These are phyloP conservation scores for Fregata magnificens DNA, from an alignment of 2,113 vertebrate genomes.

Conservation along the genomic window DNA sequence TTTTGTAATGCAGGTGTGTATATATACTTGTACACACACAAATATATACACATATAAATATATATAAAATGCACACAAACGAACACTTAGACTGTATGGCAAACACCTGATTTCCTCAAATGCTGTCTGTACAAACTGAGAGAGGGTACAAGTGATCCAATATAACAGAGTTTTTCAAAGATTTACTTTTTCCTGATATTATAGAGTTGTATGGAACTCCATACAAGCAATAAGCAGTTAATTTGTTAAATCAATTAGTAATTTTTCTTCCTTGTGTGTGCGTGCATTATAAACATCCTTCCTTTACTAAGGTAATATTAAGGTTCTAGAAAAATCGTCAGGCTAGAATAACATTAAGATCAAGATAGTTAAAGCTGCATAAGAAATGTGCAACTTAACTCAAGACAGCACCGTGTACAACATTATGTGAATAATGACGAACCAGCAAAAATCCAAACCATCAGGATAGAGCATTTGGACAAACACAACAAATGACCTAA, in stretches of 20 bases:
- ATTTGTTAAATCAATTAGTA: not conserved
- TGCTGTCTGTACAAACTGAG: not conserved
- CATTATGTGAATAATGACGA: not conserved
- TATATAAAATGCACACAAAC: not conserved
- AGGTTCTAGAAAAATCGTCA: not conserved
- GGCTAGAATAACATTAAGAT: not conserved
- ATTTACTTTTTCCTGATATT: not conserved
- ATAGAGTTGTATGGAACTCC: not conserved
- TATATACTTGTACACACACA: not conserved
- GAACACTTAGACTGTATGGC: not conserved
- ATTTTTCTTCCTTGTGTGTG: not conserved
- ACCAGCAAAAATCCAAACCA: not conserved
- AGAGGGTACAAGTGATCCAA: not conserved
- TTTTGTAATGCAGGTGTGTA: not conserved
- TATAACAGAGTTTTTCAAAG: not conserved
- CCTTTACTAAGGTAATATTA: not conserved
- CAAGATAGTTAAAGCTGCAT: not conserved
- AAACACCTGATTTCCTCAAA: not conserved
- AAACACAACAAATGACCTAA: not conserved
- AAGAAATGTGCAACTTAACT: not conserved
- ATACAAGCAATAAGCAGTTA: not conserved
- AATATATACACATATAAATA: not conserved
- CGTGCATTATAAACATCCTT: not conserved
- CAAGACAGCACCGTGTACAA: not conserved
- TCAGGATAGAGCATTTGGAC: not conserved